Evolutionary conservation across 2,113 vertebrate genomes (phyloP).

Genomic region (Dasyornis broadbenti): DNA sequence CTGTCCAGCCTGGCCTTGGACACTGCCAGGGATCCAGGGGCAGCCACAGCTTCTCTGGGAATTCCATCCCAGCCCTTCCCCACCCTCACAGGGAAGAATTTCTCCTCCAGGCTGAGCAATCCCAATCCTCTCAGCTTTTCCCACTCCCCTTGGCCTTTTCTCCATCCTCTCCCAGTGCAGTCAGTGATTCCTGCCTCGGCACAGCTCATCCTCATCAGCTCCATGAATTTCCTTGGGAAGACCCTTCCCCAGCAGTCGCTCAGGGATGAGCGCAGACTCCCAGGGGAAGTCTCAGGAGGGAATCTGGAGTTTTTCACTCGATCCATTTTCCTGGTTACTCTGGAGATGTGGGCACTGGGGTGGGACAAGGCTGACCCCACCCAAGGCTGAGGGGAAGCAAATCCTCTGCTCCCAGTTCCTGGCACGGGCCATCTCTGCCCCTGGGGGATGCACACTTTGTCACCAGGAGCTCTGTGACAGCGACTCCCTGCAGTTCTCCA

Average conservation of each 20-base stretch:
- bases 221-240: not conserved
- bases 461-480: not conserved
- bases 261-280: not conserved
- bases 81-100: not conserved
- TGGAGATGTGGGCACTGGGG: not conserved
- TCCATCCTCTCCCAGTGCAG: not conserved
- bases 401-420: not conserved
- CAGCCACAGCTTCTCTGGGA: not conserved
- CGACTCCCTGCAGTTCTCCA: not conserved
- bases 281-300: not conserved
- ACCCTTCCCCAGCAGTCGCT: not conserved
- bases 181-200: not conserved
- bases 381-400: not conserved
- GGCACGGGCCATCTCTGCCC: not conserved
- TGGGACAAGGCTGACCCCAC: not conserved
- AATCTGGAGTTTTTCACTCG: not conserved
- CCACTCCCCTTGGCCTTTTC: not conserved
- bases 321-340: not conserved
- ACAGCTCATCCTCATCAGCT: not conserved
- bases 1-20: not conserved
- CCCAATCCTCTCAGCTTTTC: not conserved
- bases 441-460: rapidly evolving
- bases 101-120: not conserved
- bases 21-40: not conserved
- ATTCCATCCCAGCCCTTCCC: not conserved